Conservation (phyloP, 1,140 invertebrate genomes). For the Papilio dardanus region DNA sequence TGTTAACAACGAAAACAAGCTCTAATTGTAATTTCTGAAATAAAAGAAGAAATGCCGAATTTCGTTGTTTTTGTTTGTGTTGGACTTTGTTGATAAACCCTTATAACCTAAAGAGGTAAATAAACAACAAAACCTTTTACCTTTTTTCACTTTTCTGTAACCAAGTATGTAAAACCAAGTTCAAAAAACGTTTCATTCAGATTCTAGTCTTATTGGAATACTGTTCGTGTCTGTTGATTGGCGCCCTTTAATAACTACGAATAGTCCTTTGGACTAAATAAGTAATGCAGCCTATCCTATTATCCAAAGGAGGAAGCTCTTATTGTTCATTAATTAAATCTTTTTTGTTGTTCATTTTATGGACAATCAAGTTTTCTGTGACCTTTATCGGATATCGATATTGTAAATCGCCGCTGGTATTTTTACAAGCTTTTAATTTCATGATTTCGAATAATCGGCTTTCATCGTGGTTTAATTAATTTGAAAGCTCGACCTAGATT, state of each 20-base stretch:
- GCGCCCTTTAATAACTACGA: not conserved
- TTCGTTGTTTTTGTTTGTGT: not conserved
- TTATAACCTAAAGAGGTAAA: not conserved
- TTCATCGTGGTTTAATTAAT: slow-evolving; percentile 12
- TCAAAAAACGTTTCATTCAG: not conserved
- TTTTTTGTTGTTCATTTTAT: not conserved
- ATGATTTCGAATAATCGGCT: slow-evolving; percentile 16
- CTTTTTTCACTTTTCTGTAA: not conserved
- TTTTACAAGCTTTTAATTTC: slow-evolving; percentile 22
- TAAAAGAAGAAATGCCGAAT: not conserved
- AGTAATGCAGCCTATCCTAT: not conserved
- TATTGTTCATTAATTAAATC: not conserved
- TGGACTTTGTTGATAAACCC: not conserved
- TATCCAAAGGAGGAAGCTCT: not conserved
- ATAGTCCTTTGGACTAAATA: not conserved
- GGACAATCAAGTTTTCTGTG: not conserved
- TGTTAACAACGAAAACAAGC: not conserved
- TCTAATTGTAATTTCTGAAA: not conserved
- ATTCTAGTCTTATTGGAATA: not conserved
- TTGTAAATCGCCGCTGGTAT: not conserved
- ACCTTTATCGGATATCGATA: not conserved
- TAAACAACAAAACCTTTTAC: not conserved
- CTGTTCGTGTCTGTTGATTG: not conserved
- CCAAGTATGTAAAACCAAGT: no score
- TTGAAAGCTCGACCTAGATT: slow-evolving; percentile 7